Base-by-base conservation (phyloP, 2,888 invertebrate species). In the Sarcophaga caerulescens region DNA sequence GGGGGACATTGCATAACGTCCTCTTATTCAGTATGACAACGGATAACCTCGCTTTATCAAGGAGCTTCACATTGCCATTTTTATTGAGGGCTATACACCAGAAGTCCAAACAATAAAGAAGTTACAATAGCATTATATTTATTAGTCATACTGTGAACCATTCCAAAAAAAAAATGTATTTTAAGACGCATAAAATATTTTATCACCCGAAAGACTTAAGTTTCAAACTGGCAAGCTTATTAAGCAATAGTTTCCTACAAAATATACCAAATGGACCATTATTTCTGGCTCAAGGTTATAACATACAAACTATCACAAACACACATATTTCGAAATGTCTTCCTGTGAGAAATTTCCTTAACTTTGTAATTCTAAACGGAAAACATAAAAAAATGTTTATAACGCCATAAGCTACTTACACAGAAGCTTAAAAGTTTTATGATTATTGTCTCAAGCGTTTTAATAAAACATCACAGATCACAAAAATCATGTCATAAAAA, bases 381-480 rank as follows among this genome's bases (percentile, higher is more conserved):
- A 52, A 52, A 52, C 17, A 14, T 52, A 52, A 14, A 52, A 14
- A 47, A 14, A 14, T 47, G 0, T 47, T 47, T 47, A 47, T 47
- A 52, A 52, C 2, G 52, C 52, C 52, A 52, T 69, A 81, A 83
- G 80, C 85, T 85, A 80, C 83, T 77, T 82, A 74, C 2, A 62
- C 76, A 76, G 78, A 47, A 66, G 81, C 73, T 81, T 81, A 81
- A 77, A 44, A 66, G 63, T 35, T 23, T 63, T 25, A 25, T 25
- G n/a, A 4, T 66, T 25, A 25, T 25, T 66, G 35, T 66, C 60
- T 60, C 60, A 60, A 60, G 19, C 60, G 19, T 66, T 35, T 66
- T 35, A 66, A 66, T 66, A 17, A 25, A n/a, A 21, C 52, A 44
- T 76, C 52, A 66, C 44, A 80, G 2, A 6, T 52, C 11, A 23